These are phyloP conservation scores for Dendropsophus ebraccatus DNA, from an alignment of 2,113 vertebrate genomes.

Conservation along the genomic window DNA sequence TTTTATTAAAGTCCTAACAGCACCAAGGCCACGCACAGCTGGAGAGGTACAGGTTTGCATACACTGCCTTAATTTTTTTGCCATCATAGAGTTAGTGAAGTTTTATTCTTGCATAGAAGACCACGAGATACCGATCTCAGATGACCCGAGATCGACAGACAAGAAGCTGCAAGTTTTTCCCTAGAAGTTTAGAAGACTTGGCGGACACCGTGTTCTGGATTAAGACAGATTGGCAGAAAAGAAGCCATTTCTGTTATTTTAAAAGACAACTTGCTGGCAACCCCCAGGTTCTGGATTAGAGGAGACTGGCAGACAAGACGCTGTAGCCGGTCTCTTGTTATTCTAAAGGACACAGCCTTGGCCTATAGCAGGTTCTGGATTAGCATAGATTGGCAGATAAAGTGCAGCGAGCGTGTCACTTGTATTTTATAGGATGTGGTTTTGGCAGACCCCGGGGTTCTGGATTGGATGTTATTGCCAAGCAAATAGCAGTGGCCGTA, in stretches of 20 bases:
- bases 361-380: background rate
- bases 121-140: background rate
- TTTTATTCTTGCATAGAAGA: background rate
- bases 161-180: background rate
- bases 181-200: background rate
- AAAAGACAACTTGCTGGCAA: constrained; percentile 5
- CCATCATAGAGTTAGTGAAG: background rate
- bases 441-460: constrained; percentile 19
- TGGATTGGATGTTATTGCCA: constrained; percentile 21
- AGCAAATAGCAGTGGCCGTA: background rate
- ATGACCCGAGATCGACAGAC: background rate
- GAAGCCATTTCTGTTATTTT: background rate
- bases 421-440: constrained; percentile 17
- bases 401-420: background rate
- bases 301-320: constrained; percentile 1
- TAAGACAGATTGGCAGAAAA: background rate
- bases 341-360: background rate
- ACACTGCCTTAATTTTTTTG: no score
- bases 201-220: background rate
- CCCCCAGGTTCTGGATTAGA: background rate
- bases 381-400: constrained; percentile 16
- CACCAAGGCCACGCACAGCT: no score
- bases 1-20: no score
- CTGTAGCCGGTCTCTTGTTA: background rate
- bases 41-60: no score